A percentile compares a stretch with the other conserved stretches of the same genome.
Conservation (phyloP, 1,140 invertebrate species). For the Eumaeus atala region DNA sequence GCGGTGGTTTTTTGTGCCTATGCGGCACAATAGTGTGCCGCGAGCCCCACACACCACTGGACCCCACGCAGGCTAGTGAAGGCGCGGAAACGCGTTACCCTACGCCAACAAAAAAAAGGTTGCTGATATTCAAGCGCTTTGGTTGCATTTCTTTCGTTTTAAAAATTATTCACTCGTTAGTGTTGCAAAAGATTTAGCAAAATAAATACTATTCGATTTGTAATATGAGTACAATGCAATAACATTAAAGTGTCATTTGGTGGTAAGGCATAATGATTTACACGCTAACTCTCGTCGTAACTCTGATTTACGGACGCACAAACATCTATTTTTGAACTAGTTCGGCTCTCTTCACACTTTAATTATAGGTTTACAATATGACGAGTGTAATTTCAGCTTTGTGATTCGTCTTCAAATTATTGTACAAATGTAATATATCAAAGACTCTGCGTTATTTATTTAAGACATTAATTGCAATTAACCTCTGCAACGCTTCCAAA, state of each 20-base stretch:
- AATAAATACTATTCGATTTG: not conserved
- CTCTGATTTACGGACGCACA: conserved; percentile 63
- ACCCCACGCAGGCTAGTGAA: no score
- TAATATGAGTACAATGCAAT: conserved; percentile 38
- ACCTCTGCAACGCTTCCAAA: no score
- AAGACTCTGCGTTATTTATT: conserved; percentile 22
- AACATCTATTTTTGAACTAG: conserved; percentile 62
- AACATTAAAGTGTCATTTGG: conserved; percentile 62
- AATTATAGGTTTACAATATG: conserved; percentile 66
- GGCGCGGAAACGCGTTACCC: no score
- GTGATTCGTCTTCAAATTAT: conserved; percentile 43
- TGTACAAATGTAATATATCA: conserved; percentile 23
- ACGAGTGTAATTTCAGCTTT: conserved; percentile 51
- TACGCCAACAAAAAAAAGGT: no score
- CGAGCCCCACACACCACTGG: no score
- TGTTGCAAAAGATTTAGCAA: no score
- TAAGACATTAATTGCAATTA: conserved; percentile 28
- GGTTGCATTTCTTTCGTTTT: no score
- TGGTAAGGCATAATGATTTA: conserved; percentile 56
- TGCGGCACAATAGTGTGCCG: no score
- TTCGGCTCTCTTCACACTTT: conserved; percentile 65
- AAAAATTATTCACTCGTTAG: no score
- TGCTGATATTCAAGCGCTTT: no score
- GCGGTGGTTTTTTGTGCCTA: no score
- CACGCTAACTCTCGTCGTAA: conserved; percentile 56